phyloP scores from a whole-genome alignment of 2,888 invertebrate genomes.

The Neria commutata region DNA sequence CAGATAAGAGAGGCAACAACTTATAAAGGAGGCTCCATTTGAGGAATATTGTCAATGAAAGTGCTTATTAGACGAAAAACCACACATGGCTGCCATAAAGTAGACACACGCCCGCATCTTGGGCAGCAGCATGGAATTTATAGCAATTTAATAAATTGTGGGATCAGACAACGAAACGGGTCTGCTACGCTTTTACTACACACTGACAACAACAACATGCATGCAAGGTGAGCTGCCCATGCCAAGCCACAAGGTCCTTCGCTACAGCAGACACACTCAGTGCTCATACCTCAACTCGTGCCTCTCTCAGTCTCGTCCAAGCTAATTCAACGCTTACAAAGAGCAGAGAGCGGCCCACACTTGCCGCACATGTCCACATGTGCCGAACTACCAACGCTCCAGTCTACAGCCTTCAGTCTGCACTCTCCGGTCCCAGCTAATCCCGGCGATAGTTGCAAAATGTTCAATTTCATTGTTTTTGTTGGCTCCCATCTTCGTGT shows the following conservation, averaged over 20 bases:
- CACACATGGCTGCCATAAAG: slow-evolving; percentile 5
- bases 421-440: slow-evolving; percentile 36
- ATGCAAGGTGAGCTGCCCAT: too few relatives aligned
- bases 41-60: slow-evolving; percentile 51
- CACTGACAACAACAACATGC: too few relatives aligned
- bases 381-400: slow-evolving; percentile 26
- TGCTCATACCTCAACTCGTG: neutral
- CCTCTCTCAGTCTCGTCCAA: neutral
- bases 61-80: slow-evolving; percentile 38
- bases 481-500: neutral
- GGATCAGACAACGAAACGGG: slow-evolving; percentile 56
- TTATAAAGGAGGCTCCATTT: too few relatives aligned
- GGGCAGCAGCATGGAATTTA: slow-evolving; percentile 37
- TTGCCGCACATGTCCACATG: slow-evolving; percentile 38
- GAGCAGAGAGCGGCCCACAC: slow-evolving; percentile 11
- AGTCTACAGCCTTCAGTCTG: slow-evolving; percentile 36
- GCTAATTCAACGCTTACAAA: slow-evolving; percentile 10
- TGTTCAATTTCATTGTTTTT: slow-evolving; percentile 34
- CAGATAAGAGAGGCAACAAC: too few relatives aligned
- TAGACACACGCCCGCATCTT: too few relatives aligned
- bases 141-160: slow-evolving; percentile 60
- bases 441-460: slow-evolving; percentile 38
- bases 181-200: too few relatives aligned
- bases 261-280: too few relatives aligned
- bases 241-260: too few relatives aligned